Conservation (phyloP, 2,888 invertebrate genomes). For the Dione juno region DNA sequence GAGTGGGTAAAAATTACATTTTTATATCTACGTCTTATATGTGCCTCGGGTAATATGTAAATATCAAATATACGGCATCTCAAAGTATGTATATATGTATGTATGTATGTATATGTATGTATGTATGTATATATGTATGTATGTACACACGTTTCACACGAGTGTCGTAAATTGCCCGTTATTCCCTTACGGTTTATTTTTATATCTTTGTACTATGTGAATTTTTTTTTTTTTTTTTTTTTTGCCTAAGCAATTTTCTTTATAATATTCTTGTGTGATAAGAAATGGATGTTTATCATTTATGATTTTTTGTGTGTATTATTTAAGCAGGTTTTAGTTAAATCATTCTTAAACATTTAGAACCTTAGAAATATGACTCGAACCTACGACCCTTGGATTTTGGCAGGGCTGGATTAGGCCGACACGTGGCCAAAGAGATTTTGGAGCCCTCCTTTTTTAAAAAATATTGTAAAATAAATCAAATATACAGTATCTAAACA, state of each 20-base stretch:
- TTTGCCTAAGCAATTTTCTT: not conserved
- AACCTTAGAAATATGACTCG: not conserved
- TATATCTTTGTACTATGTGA: not conserved
- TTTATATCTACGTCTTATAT: slow-evolving; percentile 29
- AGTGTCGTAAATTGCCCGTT: slow-evolving; percentile 25
- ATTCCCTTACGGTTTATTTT: slow-evolving; percentile 20
- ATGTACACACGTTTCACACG: not conserved
- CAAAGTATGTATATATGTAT: not conserved
- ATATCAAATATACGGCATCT: slow-evolving; percentile 35
- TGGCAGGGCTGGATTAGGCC: too few species aligned
- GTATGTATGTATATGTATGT: too few species aligned
- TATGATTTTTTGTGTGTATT: not conserved
- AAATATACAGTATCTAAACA: too few species aligned
- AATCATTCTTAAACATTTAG: not conserved
- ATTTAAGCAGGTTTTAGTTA: not conserved
- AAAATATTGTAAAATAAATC: too few species aligned
- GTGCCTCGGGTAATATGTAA: slow-evolving; percentile 37
- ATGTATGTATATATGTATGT: not conserved
- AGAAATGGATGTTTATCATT: not conserved
- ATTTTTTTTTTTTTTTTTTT: slow-evolving; percentile 8
- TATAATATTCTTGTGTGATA: not conserved
- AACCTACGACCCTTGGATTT: too few species aligned
- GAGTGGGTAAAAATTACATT: slow-evolving; percentile 36
- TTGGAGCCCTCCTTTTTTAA: too few species aligned
- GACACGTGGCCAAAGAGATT: too few species aligned